Base-by-base conservation (phyloP, 2,888 invertebrate genomes). In the Carabus problematicus region DNA sequence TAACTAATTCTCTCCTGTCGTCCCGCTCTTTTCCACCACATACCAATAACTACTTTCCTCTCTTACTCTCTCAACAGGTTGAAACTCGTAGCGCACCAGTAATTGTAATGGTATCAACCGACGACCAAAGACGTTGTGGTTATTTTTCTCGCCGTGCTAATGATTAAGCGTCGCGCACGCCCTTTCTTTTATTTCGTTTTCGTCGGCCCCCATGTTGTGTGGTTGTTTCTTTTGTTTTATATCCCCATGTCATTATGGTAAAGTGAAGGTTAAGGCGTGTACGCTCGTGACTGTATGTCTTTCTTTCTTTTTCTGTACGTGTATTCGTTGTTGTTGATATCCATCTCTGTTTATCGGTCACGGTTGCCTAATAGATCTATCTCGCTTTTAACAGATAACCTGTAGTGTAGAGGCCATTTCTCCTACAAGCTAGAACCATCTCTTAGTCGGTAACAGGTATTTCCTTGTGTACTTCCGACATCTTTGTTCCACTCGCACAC, bases 401-500 rank as follows among this genome's bases (percentile, higher is more conserved):
- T 29, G 29, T 29, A 29, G 58, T 64, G 49, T 47, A 52, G 66
- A 58, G 41, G 66, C 59, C 66, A 66, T 66, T 66, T 66, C 59
- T 66, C 59, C 58, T 29, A 39, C 47, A 66, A 45, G 59, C 59
- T 47, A 67, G 52, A 67, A 58, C 58, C 66, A 58, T 66, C 66
- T 66, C 66, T 66, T 66, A 59, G 42, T 45, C 54, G 42, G 64
- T 68, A 68, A 68, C 68, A 68, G 68, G 68, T 61, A 68, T 61
- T 68, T 68, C 54, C 68, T 49, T 18, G 41, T 68, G 49, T 49
- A 67, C 60, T 18, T 52, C 52, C 52, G 18, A 12, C 49, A 43
- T 60, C 60, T 60, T 52, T 68, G 54, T 68, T 19, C 9, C 29
- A 29, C 49, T 18, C 59, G 11, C 19, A 47, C 41, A 16, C 59